Evolutionary conservation across 2,797 vertebrate genomes (phyloP).

Genomic region (Borostomias antarcticus): DNA sequence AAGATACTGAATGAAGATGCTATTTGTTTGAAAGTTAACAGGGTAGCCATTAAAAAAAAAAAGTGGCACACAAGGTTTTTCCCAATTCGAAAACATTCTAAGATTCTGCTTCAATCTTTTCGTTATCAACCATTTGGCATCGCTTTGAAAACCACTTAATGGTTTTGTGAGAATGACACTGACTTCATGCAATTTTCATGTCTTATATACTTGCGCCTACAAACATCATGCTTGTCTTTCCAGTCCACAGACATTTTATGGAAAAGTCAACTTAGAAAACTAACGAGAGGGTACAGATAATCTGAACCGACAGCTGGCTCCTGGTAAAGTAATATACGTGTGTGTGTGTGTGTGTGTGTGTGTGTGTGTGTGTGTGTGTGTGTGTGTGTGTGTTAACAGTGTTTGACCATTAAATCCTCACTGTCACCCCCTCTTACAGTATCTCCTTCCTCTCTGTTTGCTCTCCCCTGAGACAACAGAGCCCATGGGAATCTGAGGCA

Average conservation of each 20-base stretch:
- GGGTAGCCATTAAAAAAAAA: neutral
- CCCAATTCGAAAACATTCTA: neutral
- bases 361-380: no score
- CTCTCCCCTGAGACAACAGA: constrained; percentile 22
- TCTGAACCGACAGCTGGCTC: constrained; percentile 15
- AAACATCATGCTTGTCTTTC: constrained; percentile 9
- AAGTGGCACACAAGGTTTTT: no score
- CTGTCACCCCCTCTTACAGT: constrained; percentile 25
- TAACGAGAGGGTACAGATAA: constrained; percentile 4
- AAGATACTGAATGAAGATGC: neutral
- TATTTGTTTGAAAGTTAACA: neutral
- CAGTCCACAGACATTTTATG: constrained; percentile 9
- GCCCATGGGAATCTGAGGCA: no score
- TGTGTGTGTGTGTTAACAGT: constrained; percentile 27
- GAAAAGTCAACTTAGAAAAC: constrained; percentile 6
- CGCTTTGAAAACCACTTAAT: no score
- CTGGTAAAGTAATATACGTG: constrained; percentile 13
- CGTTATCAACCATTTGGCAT: neutral
- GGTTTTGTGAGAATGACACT: neutral
- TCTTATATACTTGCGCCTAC: neutral
- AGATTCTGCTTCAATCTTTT: neutral
- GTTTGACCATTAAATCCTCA: constrained; percentile 39
- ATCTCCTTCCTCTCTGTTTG: constrained; percentile 14
- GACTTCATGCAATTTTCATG: neutral
- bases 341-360: no score